phyloP scores from a whole-genome alignment of 2,888 invertebrate species.

The Byasa hedistus region DNA sequence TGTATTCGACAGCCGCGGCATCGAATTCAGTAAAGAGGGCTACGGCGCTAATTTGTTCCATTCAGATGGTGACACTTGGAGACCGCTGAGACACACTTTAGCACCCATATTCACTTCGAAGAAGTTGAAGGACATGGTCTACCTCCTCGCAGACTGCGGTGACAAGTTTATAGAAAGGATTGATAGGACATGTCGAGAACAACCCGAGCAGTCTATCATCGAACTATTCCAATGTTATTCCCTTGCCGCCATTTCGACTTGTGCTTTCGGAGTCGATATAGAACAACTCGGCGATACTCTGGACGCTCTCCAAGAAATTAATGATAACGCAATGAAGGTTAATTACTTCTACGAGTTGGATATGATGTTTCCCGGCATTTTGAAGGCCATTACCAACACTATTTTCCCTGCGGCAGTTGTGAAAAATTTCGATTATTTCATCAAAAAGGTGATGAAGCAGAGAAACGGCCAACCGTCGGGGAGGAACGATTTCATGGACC shows the following conservation, averaged over 20 bases:
- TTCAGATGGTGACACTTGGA: constrained; percentile 51
- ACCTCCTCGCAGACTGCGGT: constrained; percentile 44
- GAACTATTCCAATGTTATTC: constrained; percentile 44
- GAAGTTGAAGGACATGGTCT: constrained; percentile 55
- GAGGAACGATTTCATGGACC: constrained; percentile 54
- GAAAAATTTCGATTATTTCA: constrained; percentile 43
- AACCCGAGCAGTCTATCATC: constrained; percentile 40
- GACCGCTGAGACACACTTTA: constrained; percentile 45
- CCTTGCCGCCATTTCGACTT: constrained; percentile 41
- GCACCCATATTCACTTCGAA: constrained; percentile 53
- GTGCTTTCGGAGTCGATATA: constrained; percentile 43
- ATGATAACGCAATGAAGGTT: constrained; percentile 3
- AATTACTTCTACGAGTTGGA: constrained; percentile 27
- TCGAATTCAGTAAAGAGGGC: constrained; percentile 46
- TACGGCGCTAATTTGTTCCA: constrained; percentile 50
- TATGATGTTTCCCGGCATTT: constrained; percentile 50
- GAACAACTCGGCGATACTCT: constrained; percentile 28
- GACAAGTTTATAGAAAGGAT: constrained; percentile 37
- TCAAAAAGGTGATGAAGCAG: constrained; percentile 39
- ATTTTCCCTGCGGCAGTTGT: constrained; percentile 39
- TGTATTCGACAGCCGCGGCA: constrained; percentile 46
- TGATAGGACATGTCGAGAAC: background rate
- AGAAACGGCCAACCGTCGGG: constrained; percentile 43
- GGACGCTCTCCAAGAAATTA: background rate
- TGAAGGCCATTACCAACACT: constrained; percentile 40